Evolutionary conservation across 2,888 invertebrate genomes (phyloP).

Genomic region (Drosophila birchii): DNA sequence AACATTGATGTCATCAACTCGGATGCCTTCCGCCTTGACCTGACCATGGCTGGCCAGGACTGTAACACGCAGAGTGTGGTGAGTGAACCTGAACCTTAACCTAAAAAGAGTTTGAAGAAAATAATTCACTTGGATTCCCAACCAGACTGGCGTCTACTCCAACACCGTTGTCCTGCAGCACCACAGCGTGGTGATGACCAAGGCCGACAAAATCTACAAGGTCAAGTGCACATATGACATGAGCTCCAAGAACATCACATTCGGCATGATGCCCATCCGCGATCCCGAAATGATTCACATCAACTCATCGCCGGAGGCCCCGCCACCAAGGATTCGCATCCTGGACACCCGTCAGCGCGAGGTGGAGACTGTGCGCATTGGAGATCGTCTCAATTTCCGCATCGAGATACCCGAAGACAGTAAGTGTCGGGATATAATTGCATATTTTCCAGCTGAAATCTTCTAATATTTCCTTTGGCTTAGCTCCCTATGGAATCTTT

Average conservation of each 20-base stretch:
- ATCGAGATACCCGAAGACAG: constrained; percentile 98
- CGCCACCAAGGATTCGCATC: constrained; percentile 96
- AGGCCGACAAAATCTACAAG: constrained; percentile 98
- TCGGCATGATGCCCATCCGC: constrained; percentile 98
- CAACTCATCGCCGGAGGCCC: constrained; percentile 97
- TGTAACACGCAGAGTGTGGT: constrained; percentile 98
- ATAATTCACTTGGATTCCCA: no score
- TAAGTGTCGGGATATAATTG: constrained; percentile 85
- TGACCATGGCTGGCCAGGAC: constrained; percentile 97
- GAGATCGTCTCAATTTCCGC: constrained; percentile 96
- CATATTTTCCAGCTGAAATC: background rate
- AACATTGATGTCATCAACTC: constrained; percentile 97
- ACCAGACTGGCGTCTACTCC: constrained; percentile 95
- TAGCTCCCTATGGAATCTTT: constrained; percentile 96
- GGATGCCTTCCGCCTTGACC: constrained; percentile 95
- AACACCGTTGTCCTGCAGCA: constrained; percentile 97
- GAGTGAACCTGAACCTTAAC: constrained; percentile 85
- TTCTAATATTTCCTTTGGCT: background rate
- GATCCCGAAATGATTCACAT: constrained; percentile 98
- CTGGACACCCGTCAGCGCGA: constrained; percentile 93
- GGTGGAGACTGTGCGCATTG: constrained; percentile 97
- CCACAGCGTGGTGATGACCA: constrained; percentile 98
- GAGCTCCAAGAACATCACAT: constrained; percentile 97
- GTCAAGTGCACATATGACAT: constrained; percentile 98
- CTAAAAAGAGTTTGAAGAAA: no score